Evolutionary conservation across 2,797 vertebrate species (phyloP).

Genomic region (Coccyzus lansbergi): DNA sequence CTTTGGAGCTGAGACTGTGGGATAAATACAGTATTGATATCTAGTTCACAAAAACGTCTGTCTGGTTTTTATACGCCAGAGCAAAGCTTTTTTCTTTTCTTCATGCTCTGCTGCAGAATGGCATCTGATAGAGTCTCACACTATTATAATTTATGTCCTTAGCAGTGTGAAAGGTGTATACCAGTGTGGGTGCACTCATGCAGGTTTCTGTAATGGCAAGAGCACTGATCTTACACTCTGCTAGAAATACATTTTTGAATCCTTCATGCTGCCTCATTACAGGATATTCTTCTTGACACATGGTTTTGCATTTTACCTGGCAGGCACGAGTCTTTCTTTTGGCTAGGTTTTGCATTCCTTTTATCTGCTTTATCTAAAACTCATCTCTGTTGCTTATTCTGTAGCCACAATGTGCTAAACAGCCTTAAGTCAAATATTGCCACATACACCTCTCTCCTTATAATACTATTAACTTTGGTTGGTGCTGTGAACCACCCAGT

Average conservation of each 20-base stretch:
- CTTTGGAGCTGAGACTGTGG: neutral
- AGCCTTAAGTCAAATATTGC: slow-evolving; percentile 42
- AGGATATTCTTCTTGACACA: neutral
- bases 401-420: neutral
- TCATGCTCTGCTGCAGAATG: neutral
- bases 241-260: neutral
- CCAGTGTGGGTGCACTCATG: neutral
- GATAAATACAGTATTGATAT: neutral
- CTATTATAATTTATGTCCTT: neutral
- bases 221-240: neutral
- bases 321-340: slow-evolving; percentile 29
- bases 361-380: slow-evolving; percentile 44
- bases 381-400: neutral
- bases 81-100: neutral
- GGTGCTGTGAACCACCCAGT: slow-evolving; percentile 30
- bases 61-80: neutral
- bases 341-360: slow-evolving; percentile 44
- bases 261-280: neutral
- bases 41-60: neutral
- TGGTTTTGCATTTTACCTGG: slow-evolving; percentile 36
- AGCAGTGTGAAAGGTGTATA: neutral
- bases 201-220: neutral
- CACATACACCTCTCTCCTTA: slow-evolving; percentile 10
- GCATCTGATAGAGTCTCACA: neutral
- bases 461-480: neutral